Evolutionary conservation across 2,113 vertebrate species (phyloP), one percentile per base, ranked within the genome.

Genomic region (Macrotis lagotis): DNA sequence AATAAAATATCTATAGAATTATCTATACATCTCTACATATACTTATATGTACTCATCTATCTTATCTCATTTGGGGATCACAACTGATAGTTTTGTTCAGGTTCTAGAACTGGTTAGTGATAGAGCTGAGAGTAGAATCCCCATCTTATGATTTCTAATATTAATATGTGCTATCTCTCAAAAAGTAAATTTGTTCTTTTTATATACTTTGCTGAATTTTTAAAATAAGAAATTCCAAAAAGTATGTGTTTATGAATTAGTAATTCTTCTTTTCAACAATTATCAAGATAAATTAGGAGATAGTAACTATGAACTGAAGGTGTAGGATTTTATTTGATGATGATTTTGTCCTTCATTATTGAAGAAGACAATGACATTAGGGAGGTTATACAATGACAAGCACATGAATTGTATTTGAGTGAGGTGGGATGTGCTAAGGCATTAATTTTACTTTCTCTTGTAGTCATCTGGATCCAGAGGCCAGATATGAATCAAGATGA

Each of bases 261-360:
- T 90, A 90, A n/a, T 0, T 6, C 25, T 91, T 50, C 12, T 6
- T 89, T 92, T 37, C 10, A 59, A 59, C 37, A 74, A 55, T 93
- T 53, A 89, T 91, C 50, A 91, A 22, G 47, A 19, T n/a, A 44
- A 59, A 90, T 50, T 47, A 25, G 25, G 14, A 88, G 89, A 90
- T 48, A 94, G 25, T 93, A 88, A 22, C 92, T 89, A 22, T 52
- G 26, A 96, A 95, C 90, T 49, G 26, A 89, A 55, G 74, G 52
- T 1, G 10, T 94, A 49, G 91, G 91, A 22, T 90, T 93, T 93
- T 59, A 66, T 94, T 55, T 92, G 28, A 37, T n/a, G 14, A 74
- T 74, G n/a, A 74, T 31, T n/a, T n/a, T n/a, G n/a, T n/a, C n/a
- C n/a, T n/a, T n/a, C n/a, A n/a, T n/a, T n/a, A n/a, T n/a, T n/a